phyloP scores from a whole-genome alignment of 2,888 invertebrate genomes.

The Trachelus troglodyta region DNA sequence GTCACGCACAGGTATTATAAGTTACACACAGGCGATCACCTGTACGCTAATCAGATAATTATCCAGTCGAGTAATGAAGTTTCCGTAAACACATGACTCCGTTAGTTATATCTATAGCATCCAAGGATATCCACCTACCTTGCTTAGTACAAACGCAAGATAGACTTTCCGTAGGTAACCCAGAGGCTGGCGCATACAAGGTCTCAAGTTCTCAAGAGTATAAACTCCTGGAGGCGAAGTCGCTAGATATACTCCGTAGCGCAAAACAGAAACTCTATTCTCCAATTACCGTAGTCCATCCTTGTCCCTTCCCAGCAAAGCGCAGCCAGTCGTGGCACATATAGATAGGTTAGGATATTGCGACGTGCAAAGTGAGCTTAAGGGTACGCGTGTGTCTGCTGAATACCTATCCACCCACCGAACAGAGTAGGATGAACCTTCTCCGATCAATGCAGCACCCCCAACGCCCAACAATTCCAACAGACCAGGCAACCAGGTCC shows the following conservation, averaged over 20 bases:
- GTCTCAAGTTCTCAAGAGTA: not conserved
- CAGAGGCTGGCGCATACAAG: not conserved
- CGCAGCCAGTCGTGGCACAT: not conserved
- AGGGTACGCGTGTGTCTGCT: conserved; percentile 10
- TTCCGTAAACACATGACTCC: not conserved
- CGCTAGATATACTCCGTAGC: not conserved
- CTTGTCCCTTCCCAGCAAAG: not conserved
- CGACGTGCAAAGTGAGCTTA: conserved; percentile 1
- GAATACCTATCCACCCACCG: conserved; percentile 11
- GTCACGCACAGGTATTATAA: not conserved
- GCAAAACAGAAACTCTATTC: not conserved
- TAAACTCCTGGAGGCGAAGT: not conserved
- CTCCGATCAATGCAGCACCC: conserved; percentile 60
- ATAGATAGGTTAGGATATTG: not conserved
- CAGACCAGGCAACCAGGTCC: conserved; percentile 31
- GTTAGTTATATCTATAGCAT: not conserved
- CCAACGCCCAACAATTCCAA: conserved; percentile 51
- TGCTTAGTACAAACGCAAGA: not conserved
- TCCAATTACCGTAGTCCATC: not conserved
- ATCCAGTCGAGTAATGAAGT: not conserved
- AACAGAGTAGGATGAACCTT: conserved; percentile 39
- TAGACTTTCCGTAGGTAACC: not conserved
- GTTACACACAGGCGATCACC: not conserved
- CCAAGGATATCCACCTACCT: not conserved
- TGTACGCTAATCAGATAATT: not conserved